phyloP scores from a whole-genome alignment of 2,113 vertebrate species.

The Pitta sordida region DNA sequence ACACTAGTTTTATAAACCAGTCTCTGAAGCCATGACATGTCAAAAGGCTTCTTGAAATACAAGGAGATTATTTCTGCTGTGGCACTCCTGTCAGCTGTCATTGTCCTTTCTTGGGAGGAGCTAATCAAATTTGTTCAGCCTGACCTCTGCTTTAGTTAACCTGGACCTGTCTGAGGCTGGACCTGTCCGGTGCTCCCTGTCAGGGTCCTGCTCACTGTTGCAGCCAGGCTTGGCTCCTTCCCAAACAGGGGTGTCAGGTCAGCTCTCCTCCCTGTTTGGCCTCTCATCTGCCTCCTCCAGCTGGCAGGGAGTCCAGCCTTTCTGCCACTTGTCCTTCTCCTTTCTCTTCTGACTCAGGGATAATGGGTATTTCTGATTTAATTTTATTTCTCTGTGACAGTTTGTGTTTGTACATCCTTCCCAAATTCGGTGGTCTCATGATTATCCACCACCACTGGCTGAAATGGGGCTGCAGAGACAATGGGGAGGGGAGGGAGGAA shows the following conservation, averaged over 20 bases:
- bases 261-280: background rate
- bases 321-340: background rate
- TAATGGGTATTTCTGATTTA: background rate
- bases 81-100: slow-evolving; percentile 13
- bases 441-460: background rate
- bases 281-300: background rate
- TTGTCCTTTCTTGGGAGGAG: slow-evolving; percentile 15
- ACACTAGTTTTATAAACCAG: background rate
- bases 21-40: background rate
- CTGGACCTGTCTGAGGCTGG: background rate
- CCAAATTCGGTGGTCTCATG: background rate
- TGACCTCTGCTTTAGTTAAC: slow-evolving; percentile 41
- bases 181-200: background rate
- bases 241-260: background rate
- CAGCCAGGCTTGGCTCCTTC: background rate
- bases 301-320: background rate
- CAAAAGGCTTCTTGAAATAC: slow-evolving; percentile 16
- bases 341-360: background rate
- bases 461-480: accelerated
- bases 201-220: background rate
- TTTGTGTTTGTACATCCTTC: background rate
- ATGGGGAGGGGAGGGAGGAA: accelerated
- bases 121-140: slow-evolving; percentile 37
- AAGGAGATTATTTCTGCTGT: background rate
- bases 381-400: background rate